A percentile compares a stretch with the other conserved stretches of the same genome.
phyloP scores from a whole-genome alignment of 1,140 invertebrate species.

The Adoxophyes honmai region DNA sequence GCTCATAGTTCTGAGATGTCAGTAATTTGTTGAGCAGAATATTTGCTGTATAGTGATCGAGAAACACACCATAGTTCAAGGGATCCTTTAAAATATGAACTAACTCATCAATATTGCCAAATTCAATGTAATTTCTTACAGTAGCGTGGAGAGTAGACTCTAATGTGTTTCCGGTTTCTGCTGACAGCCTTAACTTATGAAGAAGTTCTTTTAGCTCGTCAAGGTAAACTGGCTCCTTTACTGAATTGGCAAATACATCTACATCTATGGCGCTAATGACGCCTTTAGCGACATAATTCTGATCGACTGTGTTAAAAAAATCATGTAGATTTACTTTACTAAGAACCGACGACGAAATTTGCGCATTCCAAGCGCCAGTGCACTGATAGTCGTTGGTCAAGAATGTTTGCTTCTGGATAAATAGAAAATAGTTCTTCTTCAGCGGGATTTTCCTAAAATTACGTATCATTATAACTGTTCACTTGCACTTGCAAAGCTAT shows the following conservation, averaged over 20 bases:
- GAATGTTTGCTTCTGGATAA: conserved; percentile 43
- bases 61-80: conserved; percentile 93
- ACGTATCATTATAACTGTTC: conserved; percentile 21
- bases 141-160: conserved; percentile 90
- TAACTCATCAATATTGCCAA: conserved; percentile 80
- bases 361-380: conserved; percentile 80
- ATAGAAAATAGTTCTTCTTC: conserved; percentile 12
- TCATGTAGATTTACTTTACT: conserved; percentile 80
- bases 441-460: conserved; percentile 18
- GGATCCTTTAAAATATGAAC: conserved; percentile 87
- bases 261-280: conserved; percentile 84
- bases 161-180: conserved; percentile 82
- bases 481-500: background rate
- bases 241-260: conserved; percentile 84
- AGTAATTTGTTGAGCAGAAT: conserved; percentile 90
- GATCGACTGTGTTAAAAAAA: conserved; percentile 81
- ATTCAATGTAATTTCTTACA: conserved; percentile 82
- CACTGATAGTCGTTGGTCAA: conserved; percentile 84
- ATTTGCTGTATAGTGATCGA: conserved; percentile 88
- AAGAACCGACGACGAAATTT: conserved; percentile 79
- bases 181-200: conserved; percentile 83
- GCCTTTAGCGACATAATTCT: conserved; percentile 74
- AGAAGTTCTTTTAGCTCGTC: conserved; percentile 85
- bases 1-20: conserved; percentile 81
- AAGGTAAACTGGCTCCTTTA: conserved; percentile 71